Evolutionary conservation across 2,113 vertebrate genomes (phyloP), one percentile per base, ranked within the genome.

Genomic region (Peromyscus leucopus): DNA sequence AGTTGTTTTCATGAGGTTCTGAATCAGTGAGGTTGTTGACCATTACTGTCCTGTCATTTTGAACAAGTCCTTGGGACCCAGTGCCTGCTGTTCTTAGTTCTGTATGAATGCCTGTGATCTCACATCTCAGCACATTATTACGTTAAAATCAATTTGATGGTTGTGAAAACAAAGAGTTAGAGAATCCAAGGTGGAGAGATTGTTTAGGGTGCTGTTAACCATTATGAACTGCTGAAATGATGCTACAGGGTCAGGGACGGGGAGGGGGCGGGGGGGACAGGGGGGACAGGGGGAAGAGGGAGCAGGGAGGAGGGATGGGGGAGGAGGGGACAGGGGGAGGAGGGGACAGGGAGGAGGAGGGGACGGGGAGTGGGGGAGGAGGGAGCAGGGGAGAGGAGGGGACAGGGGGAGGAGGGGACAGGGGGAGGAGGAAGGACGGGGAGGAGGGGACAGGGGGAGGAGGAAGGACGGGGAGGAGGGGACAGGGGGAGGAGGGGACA

Each of bases 351-450:
- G 57, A 21, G 46, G 46, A 48, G 46, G 46, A 48, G 46, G 6
- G 46, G 6, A 6, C 46, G 5, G 46, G 46, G 46, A n/a, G n/a
- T n/a, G n/a, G n/a, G 48, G 26, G 42, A 48, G 46, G 46, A 48
- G 46, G 46, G 46, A 4, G 5, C 46, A 48, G 46, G 46, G 46
- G 4, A 16, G 46, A 48, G 46, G 46, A 48, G 46, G 46, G 6
- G 42, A 42, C 42, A n/a, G n/a, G 5, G 46, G 42, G 42, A 42
- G 42, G 42, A 42, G 42, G 42, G 42, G 42, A 42, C 42, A 42
- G 42, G 42, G 42, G 42, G 3, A 3, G 3, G 42, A 3, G 3
- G 42, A 3, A 3, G 42, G 3, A 3, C 2, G 42, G 4, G 42
- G 42, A 42, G 42, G 42, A 42, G 42, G 42, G 42, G 42, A 42